Evolutionary conservation across 2,888 invertebrate genomes (phyloP).

Genomic region (Oscheius onirici): DNA sequence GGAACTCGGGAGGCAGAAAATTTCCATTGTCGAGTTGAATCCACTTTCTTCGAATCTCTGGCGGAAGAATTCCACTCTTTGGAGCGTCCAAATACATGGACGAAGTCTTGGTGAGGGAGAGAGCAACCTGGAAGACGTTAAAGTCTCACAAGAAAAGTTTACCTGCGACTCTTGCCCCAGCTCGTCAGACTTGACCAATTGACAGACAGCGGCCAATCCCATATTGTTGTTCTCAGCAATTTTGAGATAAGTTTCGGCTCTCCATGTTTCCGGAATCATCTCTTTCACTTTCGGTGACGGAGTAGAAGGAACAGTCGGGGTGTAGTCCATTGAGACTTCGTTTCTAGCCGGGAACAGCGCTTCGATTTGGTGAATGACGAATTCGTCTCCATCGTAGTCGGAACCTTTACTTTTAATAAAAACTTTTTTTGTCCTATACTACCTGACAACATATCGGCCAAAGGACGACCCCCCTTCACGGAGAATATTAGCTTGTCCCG

Average conservation of each 20-base stretch:
- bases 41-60: neutral
- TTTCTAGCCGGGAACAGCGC: neutral
- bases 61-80: neutral
- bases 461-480: neutral
- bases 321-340: conserved; percentile 9
- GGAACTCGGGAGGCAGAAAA: neutral
- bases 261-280: neutral
- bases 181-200: conserved; percentile 18
- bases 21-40: neutral
- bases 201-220: neutral
- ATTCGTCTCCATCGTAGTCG: conserved; percentile 4
- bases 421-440: too few species aligned
- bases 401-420: too few species aligned
- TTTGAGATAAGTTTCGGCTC: neutral
- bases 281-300: neutral
- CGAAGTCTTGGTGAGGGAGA: neutral
- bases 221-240: neutral
- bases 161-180: neutral
- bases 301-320: neutral
- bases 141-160: too few species aligned
- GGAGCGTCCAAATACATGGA: neutral
- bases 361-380: neutral
- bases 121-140: too few species aligned
- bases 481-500: neutral
- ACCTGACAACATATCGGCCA: conserved; percentile 13